Conservation (phyloP, 1,140 invertebrate genomes). For the Drosophila kepulauana region DNA sequence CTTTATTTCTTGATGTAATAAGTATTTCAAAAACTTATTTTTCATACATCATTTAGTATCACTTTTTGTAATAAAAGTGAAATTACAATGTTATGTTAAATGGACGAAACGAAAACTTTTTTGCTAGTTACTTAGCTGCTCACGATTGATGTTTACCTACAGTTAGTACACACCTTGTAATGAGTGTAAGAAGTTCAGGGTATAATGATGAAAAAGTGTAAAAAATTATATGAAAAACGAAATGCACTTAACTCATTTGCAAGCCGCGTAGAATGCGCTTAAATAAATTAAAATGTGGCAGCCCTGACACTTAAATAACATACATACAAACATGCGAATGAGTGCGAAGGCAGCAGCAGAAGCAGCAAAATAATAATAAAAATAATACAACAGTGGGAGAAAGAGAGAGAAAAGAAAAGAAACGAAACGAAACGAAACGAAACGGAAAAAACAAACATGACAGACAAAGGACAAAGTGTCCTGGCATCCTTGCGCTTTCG, state of each 20-base stretch:
- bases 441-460: slow-evolving; percentile 42
- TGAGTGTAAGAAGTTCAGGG: not conserved
- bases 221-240: slow-evolving; percentile 46
- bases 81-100: no score
- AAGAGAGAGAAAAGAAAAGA: slow-evolving; percentile 1
- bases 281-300: slow-evolving; percentile 81
- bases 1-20: no score
- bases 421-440: slow-evolving; percentile 11
- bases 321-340: slow-evolving; percentile 25
- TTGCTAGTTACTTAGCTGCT: no score
- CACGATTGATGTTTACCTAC: not conserved
- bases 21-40: no score
- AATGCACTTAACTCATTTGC: slow-evolving; percentile 78
- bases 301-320: slow-evolving; percentile 69
- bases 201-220: slow-evolving; percentile 7
- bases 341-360: not conserved
- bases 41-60: no score
- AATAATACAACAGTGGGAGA: not conserved
- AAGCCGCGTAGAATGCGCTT: slow-evolving; percentile 59
- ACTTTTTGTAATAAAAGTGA: no score
- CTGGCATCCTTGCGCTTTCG: slow-evolving; percentile 50
- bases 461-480: slow-evolving; percentile 39
- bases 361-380: not conserved
- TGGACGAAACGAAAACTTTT: no score
- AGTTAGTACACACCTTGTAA: not conserved